Evolutionary conservation across 1,140 invertebrate genomes (phyloP).

Genomic region (Caenorhabditis briggsae): DNA sequence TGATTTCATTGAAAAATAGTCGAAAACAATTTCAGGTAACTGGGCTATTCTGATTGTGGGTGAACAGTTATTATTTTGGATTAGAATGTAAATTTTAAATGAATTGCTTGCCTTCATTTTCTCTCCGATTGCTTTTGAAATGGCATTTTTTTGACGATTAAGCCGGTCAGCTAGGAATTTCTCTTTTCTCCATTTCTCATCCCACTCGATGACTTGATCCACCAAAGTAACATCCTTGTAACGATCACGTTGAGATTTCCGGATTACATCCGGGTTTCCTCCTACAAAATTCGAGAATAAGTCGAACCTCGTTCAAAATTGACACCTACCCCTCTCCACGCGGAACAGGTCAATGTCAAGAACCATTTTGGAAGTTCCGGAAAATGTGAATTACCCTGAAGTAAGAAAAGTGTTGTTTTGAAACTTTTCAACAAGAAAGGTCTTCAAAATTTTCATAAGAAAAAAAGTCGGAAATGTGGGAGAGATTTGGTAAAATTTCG

Average conservation of each 20-base stretch:
- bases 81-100: neutral
- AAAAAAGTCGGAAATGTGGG: neutral
- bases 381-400: conserved; percentile 10
- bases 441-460: conserved; percentile 13
- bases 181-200: conserved; percentile 90
- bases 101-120: conserved; percentile 87
- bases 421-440: neutral
- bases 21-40: conserved; percentile 7
- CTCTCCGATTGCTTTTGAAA: conserved; percentile 95
- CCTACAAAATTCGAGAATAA: conserved; percentile 30
- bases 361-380: conserved; percentile 84
- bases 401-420: neutral
- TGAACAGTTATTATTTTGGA: too few relatives aligned
- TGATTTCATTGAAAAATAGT: neutral
- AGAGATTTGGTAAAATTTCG: conserved; percentile 40
- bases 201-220: conserved; percentile 90
- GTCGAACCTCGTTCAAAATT: neutral
- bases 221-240: conserved; percentile 93
- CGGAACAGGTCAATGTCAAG: conserved; percentile 97
- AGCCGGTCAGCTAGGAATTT: conserved; percentile 90
- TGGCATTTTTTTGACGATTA: conserved; percentile 95
- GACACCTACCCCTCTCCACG: conserved; percentile 87
- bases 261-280: conserved; percentile 89
- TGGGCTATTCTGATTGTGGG: too few relatives aligned
- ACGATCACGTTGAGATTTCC: conserved; percentile 90